These are phyloP conservation scores for Tethea ocularis DNA, from an alignment of 2,888 invertebrate species.

Conservation along the genomic window DNA sequence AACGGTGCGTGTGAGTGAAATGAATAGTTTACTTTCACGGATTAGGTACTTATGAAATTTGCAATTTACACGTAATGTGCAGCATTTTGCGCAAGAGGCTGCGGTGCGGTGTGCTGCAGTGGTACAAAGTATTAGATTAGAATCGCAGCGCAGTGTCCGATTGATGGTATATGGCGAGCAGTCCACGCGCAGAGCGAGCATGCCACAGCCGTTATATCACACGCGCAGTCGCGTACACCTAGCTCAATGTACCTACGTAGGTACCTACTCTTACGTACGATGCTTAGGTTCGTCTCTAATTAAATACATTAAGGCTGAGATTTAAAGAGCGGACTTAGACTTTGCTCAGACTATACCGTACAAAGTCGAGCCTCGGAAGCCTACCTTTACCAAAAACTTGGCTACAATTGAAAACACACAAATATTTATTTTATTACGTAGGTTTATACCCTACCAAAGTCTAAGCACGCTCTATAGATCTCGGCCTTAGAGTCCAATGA, in stretches of 20 bases:
- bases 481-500: background rate
- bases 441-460: too few species aligned
- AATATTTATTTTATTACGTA: too few species aligned
- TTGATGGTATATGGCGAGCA: background rate
- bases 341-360: too few species aligned
- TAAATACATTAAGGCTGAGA: too few species aligned
- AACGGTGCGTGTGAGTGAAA: conserved; percentile 55
- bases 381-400: too few species aligned
- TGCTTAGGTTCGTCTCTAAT: too few species aligned
- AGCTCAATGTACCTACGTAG: background rate
- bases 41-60: conserved; percentile 77
- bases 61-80: conserved; percentile 66
- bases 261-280: too few species aligned
- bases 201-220: conserved; percentile 18
- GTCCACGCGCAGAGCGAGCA: background rate
- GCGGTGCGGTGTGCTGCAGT: conserved; percentile 8
- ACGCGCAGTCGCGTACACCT: background rate
- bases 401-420: too few species aligned
- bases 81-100: conserved; percentile 47
- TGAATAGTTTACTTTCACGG: conserved; percentile 73
- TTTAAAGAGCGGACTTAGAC: too few species aligned
- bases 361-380: too few species aligned
- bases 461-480: too few species aligned
- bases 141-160: too few species aligned
- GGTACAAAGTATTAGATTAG: background rate